phyloP scores from a whole-genome alignment of 2,113 vertebrate genomes.

The Lichenostomus cassidix region DNA sequence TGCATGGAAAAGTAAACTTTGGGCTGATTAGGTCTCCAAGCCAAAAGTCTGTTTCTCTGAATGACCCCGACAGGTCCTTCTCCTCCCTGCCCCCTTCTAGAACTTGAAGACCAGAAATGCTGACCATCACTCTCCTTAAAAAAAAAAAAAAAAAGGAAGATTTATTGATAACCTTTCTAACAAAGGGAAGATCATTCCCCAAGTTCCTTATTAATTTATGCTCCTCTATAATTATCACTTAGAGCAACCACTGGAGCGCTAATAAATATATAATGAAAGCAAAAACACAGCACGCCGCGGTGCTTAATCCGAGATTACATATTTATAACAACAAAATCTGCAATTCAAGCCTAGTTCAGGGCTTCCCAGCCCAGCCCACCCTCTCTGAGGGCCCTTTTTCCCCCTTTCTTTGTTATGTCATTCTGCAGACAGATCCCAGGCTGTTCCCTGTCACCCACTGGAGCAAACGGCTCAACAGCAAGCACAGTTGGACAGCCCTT shows the following conservation, averaged over 20 bases:
- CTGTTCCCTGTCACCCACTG: conserved; percentile 91
- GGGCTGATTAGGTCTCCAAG: not conserved
- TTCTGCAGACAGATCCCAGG: conserved; percentile 91
- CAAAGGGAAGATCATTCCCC: conserved; percentile 31
- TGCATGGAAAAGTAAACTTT: not conserved
- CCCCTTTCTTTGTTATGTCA: conserved; percentile 89
- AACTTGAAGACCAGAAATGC: not conserved
- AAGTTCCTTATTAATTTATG: conserved; percentile 59
- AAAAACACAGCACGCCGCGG: conserved; percentile 76
- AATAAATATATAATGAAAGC: conserved; percentile 83
- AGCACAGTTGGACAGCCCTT: conserved; percentile 93
- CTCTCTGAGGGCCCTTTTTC: conserved; percentile 12
- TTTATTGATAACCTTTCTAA: conserved; percentile 56
- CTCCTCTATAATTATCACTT: conserved; percentile 61
- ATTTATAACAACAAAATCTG: conserved; percentile 65
- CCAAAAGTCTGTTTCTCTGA: too few relatives aligned
- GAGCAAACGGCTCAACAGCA: conserved; percentile 82
- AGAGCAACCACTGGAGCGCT: conserved; percentile 53
- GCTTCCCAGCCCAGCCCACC: conserved; percentile 72
- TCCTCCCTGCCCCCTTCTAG: not conserved
- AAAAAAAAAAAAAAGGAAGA: not conserved
- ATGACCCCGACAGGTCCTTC: not conserved
- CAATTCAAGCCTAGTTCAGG: conserved; percentile 73
- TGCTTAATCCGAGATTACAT: conserved; percentile 75
- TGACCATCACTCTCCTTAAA: not conserved